Evolutionary conservation across 2,888 invertebrate genomes (phyloP).

Genomic region (Orchestes rusci): DNA sequence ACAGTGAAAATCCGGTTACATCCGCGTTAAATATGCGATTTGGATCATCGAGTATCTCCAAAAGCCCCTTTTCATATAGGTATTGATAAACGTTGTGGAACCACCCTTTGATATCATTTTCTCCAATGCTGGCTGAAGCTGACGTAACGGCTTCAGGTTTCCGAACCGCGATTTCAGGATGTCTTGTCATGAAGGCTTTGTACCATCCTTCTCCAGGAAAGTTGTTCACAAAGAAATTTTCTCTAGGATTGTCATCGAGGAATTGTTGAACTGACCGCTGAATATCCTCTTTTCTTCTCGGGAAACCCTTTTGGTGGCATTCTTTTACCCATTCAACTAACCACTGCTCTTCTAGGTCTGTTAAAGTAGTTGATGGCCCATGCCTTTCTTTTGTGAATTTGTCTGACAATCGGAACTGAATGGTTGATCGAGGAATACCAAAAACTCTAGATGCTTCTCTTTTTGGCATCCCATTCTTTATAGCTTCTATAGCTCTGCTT

Average conservation of each 20-base stretch:
- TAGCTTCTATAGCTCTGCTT: constrained; percentile 18
- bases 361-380: constrained; percentile 14
- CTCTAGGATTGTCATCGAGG: constrained; percentile 13
- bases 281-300: constrained; percentile 18
- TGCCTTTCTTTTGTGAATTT: constrained; percentile 11
- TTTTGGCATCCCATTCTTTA: constrained; percentile 15
- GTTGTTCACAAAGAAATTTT: constrained; percentile 24
- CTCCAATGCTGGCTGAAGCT: constrained; percentile 28
- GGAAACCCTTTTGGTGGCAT: constrained; percentile 29
- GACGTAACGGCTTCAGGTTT: constrained; percentile 30
- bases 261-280: constrained; percentile 17
- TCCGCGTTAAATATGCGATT: constrained; percentile 32
- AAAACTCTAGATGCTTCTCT: constrained; percentile 18
- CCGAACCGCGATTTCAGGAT: constrained; percentile 27
- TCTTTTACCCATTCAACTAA: constrained; percentile 32
- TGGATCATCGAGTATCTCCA: too few relatives aligned
- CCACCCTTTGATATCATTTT: constrained; percentile 30
- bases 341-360: constrained; percentile 14
- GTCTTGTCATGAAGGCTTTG: constrained; percentile 27
- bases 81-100: constrained; percentile 26
- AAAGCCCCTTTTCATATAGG: constrained; percentile 26
- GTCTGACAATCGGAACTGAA: constrained; percentile 13
- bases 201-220: constrained; percentile 26
- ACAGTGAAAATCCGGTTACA: constrained; percentile 32
- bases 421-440: constrained; percentile 17